These are phyloP conservation scores for Ganaspis brasiliensis DNA, from an alignment of 2,888 invertebrate species.

Conservation along the genomic window DNA sequence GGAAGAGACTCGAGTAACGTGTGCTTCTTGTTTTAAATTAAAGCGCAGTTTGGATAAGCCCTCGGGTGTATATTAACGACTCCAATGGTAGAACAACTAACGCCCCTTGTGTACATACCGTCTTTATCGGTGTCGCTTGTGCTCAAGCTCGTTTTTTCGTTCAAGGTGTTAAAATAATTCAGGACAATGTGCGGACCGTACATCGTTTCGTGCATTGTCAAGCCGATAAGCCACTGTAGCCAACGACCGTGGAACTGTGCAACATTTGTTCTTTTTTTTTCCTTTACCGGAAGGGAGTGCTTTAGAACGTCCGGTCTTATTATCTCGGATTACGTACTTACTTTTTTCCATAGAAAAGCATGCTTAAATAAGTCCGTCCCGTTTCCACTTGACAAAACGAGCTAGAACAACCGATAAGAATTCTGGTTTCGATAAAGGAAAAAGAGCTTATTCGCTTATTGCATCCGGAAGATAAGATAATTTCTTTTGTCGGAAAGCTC, in stretches of 20 bases:
- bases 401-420: constrained; percentile 23
- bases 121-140: constrained; percentile 61
- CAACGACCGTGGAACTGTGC: constrained; percentile 30
- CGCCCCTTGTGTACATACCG: constrained; percentile 59
- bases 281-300: constrained; percentile 37
- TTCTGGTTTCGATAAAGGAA: neutral
- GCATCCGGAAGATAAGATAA: neutral
- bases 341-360: constrained; percentile 17
- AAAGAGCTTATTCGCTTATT: constrained; percentile 19
- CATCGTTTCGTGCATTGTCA: constrained; percentile 57
- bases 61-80: constrained; percentile 53
- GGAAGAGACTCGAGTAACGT: constrained; percentile 66
- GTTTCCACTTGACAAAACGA: constrained; percentile 33
- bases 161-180: constrained; percentile 48
- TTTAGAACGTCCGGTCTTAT: constrained; percentile 37
- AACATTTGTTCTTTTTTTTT: constrained; percentile 42
- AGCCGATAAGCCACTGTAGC: constrained; percentile 49
- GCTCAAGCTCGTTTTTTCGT: constrained; percentile 50
- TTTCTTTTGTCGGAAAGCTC: neutral
- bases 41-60: constrained; percentile 55
- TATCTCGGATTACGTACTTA: constrained; percentile 40
- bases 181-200: constrained; percentile 46
- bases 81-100: constrained; percentile 46
- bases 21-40: constrained; percentile 56
- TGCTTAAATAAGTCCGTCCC: constrained; percentile 1